phyloP scores from a whole-genome alignment of 1,140 invertebrate genomes.

The Drosophila obscura region DNA sequence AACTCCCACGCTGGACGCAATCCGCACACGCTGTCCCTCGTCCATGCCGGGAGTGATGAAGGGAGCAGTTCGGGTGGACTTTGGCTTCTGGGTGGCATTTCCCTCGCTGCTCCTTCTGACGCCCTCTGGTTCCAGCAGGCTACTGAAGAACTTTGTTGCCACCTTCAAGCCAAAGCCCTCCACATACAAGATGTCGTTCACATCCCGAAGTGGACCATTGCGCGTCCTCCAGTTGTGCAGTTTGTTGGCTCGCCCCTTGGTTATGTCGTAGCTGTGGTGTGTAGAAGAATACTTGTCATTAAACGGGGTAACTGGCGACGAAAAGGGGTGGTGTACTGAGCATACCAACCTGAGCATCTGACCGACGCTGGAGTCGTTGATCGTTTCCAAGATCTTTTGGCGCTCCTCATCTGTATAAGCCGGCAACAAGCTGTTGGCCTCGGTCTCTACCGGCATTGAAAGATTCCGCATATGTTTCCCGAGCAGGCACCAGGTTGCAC shows the following conservation, averaged over 20 bases:
- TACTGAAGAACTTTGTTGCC: conserved; percentile 68
- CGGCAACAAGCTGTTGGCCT: conserved; percentile 19
- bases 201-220: conserved; percentile 56
- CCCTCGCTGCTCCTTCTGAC: background rate
- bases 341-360: conserved; percentile 48
- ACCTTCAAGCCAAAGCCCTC: conserved; percentile 76
- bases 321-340: background rate
- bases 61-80: conserved; percentile 38
- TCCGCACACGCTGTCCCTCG: conserved; percentile 38
- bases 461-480: background rate
- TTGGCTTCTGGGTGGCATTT: background rate
- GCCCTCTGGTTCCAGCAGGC: conserved; percentile 42
- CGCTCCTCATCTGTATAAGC: conserved; percentile 45
- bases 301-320: background rate
- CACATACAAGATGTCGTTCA: conserved; percentile 64
- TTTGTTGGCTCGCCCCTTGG: conserved; percentile 63
- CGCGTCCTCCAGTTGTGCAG: conserved; percentile 59
- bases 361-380: conserved; percentile 49
- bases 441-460: background rate
- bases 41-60: conserved; percentile 67
- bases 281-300: conserved; percentile 2
- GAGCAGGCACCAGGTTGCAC: background rate
- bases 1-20: conserved; percentile 62
- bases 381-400: conserved; percentile 41
- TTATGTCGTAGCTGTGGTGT: conserved; percentile 71